Evolutionary conservation across 2,113 vertebrate species (phyloP).

Genomic region (Chloropsis hardwickii): DNA sequence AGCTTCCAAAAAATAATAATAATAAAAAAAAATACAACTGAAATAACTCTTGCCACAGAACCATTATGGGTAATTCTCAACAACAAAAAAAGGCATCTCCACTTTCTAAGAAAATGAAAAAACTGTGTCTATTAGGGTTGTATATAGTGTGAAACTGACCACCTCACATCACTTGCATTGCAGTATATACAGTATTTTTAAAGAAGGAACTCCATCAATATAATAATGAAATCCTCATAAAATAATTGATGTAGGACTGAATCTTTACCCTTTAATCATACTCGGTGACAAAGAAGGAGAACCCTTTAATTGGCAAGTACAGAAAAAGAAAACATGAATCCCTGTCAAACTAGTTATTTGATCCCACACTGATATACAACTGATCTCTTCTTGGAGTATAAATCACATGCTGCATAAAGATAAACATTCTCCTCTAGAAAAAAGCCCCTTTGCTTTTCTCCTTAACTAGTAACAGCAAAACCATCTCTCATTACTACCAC

Average conservation of each 20-base stretch:
- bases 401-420: conserved; percentile 1
- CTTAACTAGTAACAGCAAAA: not conserved
- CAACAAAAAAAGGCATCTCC: not conserved
- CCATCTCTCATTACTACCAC: not conserved
- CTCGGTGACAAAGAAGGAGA: not conserved
- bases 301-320: not conserved
- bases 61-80: not conserved
- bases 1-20: not conserved
- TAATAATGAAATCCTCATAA: not conserved
- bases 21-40: not conserved
- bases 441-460: not conserved
- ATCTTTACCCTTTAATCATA: not conserved
- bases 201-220: not conserved
- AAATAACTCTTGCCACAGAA: not conserved
- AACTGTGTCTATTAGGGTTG: not conserved
- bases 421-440: not conserved
- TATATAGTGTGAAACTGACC: not conserved
- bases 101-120: not conserved
- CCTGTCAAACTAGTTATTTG: conserved; percentile 47
- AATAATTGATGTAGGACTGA: not conserved
- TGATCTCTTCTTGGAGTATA: conserved; percentile 1
- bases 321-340: not conserved
- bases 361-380: conserved; percentile 3
- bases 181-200: not conserved
- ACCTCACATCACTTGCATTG: not conserved